These are phyloP conservation scores for Coelopa pilipes DNA, from an alignment of 2,888 invertebrate genomes.

Conservation along the genomic window DNA sequence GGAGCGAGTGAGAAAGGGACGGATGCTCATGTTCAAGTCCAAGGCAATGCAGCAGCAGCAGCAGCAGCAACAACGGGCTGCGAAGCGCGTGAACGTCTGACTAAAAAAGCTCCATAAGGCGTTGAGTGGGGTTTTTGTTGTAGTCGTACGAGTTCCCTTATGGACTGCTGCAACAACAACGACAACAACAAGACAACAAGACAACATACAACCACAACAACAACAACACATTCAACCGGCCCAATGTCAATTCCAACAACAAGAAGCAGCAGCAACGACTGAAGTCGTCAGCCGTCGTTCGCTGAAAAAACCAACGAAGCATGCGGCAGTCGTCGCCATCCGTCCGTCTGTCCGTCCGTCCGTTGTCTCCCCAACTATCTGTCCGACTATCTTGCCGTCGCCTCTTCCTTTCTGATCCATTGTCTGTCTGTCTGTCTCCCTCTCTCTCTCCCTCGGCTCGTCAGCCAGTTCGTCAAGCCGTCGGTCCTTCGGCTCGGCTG, in stretches of 20 bases:
- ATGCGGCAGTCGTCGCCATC: constrained; percentile 15
- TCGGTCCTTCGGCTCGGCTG: too few species aligned
- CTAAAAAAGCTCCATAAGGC: constrained; percentile 4
- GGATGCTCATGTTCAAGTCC: constrained; percentile 31
- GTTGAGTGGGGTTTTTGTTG: constrained; percentile 8
- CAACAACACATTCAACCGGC: not conserved
- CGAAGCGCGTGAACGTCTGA: constrained; percentile 10
- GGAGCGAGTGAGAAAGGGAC: too few species aligned
- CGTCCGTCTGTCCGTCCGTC: not conserved
- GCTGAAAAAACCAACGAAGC: constrained; percentile 23
- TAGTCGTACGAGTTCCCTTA: not conserved
- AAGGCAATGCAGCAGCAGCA: constrained; percentile 12
- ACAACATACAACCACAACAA: not conserved
- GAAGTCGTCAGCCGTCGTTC: constrained; percentile 1
- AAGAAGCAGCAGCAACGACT: constrained; percentile 12
- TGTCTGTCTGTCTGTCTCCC: too few species aligned
- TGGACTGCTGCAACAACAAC: not conserved
- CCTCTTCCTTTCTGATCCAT: not conserved
- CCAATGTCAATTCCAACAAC: constrained; percentile 9
- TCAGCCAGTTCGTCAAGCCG: too few species aligned
- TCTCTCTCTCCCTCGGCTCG: not conserved
- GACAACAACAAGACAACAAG: not conserved
- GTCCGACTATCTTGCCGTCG: not conserved
- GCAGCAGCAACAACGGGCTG: not conserved
- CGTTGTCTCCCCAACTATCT: constrained; percentile 6